phyloP scores from a whole-genome alignment of 2,113 vertebrate genomes.

The Dromiciops gliroides region DNA sequence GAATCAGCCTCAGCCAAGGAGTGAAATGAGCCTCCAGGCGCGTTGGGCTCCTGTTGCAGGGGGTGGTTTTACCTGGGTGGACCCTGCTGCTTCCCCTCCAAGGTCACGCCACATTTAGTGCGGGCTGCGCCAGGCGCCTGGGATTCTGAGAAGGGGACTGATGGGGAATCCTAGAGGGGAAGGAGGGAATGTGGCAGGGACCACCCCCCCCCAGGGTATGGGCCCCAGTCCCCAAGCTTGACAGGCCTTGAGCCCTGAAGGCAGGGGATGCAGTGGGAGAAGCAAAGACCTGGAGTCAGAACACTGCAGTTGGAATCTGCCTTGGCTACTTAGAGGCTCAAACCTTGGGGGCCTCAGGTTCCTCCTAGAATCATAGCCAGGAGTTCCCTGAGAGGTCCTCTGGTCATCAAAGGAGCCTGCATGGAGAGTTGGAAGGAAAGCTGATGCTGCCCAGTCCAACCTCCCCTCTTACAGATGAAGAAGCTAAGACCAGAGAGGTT shows the following conservation, averaged over 20 bases:
- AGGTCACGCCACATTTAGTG: slow-evolving; percentile 86
- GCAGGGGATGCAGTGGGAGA: neutral
- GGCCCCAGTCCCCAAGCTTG: no score
- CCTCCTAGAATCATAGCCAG: no score
- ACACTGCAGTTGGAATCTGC: neutral
- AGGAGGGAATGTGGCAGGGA: slow-evolving; percentile 19
- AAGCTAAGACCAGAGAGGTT: no score
- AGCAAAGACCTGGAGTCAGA: neutral
- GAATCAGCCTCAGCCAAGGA: slow-evolving; percentile 57
- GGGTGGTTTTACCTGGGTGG: slow-evolving; percentile 55
- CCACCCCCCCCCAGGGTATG: neutral
- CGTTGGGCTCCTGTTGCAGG: slow-evolving; percentile 70
- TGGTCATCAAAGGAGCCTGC: neutral
- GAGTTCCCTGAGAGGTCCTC: neutral
- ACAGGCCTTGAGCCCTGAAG: neutral
- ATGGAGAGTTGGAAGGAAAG: neutral
- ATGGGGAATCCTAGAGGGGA: slow-evolving; percentile 62
- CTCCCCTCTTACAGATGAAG: no score
- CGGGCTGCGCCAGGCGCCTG: slow-evolving; percentile 53
- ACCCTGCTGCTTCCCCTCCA: slow-evolving; percentile 65
- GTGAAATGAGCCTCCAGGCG: slow-evolving; percentile 29
- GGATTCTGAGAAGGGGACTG: slow-evolving; percentile 69
- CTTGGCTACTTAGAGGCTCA: neutral
- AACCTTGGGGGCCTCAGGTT: neutral
- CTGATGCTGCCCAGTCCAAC: no score